Conservation (phyloP, 2,113 vertebrate genomes). For the Laterallus jamaicensis region DNA sequence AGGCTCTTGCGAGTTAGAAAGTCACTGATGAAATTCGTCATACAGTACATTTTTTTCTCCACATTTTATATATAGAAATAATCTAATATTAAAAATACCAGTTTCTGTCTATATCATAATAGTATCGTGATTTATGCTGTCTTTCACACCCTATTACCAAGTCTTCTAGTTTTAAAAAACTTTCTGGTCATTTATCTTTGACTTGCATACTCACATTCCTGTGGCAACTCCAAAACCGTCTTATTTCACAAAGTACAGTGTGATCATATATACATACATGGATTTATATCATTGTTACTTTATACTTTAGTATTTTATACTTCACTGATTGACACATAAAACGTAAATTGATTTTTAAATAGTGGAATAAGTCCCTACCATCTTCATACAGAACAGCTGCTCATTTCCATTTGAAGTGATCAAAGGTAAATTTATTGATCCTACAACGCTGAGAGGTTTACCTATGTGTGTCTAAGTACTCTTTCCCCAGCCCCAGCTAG, state of each 20-base stretch:
- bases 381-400: not conserved
- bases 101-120: not conserved
- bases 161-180: not conserved
- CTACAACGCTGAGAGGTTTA: not conserved
- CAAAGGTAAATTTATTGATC: not conserved
- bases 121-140: not conserved
- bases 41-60: rapidly evolving
- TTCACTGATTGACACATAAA: not conserved
- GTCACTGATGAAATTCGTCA: not conserved
- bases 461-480: rapidly evolving
- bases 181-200: not conserved
- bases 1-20: not conserved
- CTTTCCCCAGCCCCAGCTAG: not conserved
- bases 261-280: not conserved
- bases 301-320: not conserved
- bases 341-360: not conserved
- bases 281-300: not conserved
- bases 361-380: not conserved
- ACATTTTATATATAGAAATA: not conserved
- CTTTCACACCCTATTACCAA: not conserved
- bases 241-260: not conserved
- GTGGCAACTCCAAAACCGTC: not conserved
- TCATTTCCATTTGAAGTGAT: not conserved
- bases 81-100: not conserved
- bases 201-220: not conserved